Evolutionary conservation across 2,888 invertebrate genomes (phyloP), one percentile per base, ranked within the genome.

Genomic region (Alentia gelatinosa): DNA sequence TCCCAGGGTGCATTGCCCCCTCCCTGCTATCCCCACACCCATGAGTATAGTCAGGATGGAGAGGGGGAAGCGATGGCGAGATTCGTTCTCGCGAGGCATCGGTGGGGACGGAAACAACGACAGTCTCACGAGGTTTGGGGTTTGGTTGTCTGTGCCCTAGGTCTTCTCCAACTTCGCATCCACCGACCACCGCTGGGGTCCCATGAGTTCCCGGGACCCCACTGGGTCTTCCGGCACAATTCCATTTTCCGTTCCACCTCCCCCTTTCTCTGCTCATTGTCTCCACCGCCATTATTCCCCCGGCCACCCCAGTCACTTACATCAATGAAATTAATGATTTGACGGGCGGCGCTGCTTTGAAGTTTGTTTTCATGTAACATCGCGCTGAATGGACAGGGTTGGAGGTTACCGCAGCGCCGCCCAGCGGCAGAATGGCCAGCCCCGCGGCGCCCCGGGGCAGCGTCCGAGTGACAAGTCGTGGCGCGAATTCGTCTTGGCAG

Each of bases 281-380:
- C 47, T 86, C 50, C 47, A 12, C 26, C 15, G 42, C 86, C 50
- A 86, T 86, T 86, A 83, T 83, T 83, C 83, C n/a, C 26, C 1
- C 35, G 23, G 83, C 26, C 86, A 15, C n/a, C 42, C 26, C 26
- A 47, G 86, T 86, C 86, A 86, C 47, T 47, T 47, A 47, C 50
- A 86, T 86, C 86, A 86, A 86, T 86, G 86, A 47, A 86, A 86
- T 86, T 86, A 86, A 86, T 47, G 86, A 86, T 33, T 86, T 26
- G 47, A 42, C 86, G 30, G 86, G 47, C 26, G 42, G 86, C 47
- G 47, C 30, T 12, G 39, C 86, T 86, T 86, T 86, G 86, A 86
- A 33, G 86, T 86, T 30, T 86, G 86, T 86, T 86, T 86, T 86
- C 86, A 86, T 86, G 86, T 86, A 86, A 86, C 47, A 42, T 47